These are phyloP conservation scores for Etia nguti DNA, from an alignment of 2,113 vertebrate genomes.

Conservation along the genomic window DNA sequence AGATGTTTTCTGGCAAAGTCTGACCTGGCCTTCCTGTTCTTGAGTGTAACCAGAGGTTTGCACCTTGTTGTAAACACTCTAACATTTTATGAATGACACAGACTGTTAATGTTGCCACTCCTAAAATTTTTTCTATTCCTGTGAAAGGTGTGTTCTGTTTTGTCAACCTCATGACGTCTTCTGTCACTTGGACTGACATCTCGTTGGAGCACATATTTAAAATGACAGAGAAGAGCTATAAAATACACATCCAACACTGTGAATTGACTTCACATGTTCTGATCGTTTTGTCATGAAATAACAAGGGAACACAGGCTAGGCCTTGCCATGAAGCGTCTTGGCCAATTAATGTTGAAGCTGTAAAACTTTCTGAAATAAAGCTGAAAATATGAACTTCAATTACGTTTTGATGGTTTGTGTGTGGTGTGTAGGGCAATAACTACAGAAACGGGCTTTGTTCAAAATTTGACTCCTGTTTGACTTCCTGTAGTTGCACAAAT, in stretches of 20 bases:
- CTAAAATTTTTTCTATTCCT: not conserved
- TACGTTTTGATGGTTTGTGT: not conserved
- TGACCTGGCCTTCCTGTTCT: not conserved
- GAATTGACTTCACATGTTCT: not conserved
- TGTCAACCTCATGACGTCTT: not conserved
- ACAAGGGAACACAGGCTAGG: not conserved
- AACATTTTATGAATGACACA: not conserved
- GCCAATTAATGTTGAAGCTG: not conserved
- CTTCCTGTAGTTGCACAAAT: not conserved
- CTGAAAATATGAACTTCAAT: not conserved
- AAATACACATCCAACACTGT: not conserved
- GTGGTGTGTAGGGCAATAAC: not conserved
- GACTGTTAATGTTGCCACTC: not conserved
- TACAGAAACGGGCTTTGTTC: not conserved
- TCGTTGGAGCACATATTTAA: not conserved
- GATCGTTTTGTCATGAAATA: not conserved
- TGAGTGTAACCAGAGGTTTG: not conserved
- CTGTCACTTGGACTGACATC: not conserved
- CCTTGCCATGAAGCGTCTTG: not conserved
- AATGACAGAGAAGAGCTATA: not conserved
- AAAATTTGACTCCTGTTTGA: not conserved
- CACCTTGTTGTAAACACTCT: not conserved
- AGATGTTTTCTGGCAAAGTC: not conserved
- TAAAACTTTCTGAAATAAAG: not conserved
- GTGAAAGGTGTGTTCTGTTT: not conserved